Conservation (phyloP, 1,140 invertebrate genomes). For the Nymphalis io region DNA sequence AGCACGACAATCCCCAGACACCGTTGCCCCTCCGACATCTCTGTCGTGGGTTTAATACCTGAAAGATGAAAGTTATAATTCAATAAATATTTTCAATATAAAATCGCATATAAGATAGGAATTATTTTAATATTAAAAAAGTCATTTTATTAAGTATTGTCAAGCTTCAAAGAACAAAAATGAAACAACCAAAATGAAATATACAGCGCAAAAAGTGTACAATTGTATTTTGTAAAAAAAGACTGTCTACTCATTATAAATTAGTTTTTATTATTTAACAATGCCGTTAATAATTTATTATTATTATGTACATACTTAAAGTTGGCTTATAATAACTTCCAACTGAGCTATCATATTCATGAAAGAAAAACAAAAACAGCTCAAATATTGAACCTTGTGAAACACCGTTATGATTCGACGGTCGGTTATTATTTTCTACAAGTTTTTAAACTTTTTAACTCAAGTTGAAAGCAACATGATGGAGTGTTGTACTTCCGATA, state of each 20-base stretch:
- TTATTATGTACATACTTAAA: neutral
- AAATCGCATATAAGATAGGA: too few relatives aligned
- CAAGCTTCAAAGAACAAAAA: too few relatives aligned
- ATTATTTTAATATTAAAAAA: too few relatives aligned
- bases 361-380: neutral
- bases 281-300: neutral
- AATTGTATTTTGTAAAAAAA: too few relatives aligned
- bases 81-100: too few relatives aligned
- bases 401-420: neutral
- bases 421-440: neutral
- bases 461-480: conserved; percentile 9
- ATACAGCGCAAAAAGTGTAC: too few relatives aligned
- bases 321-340: neutral
- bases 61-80: conserved; percentile 33
- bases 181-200: too few relatives aligned
- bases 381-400: neutral
- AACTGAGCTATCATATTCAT: neutral
- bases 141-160: too few relatives aligned
- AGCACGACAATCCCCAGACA: conserved; percentile 67
- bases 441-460: conserved; percentile 14
- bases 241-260: too few relatives aligned
- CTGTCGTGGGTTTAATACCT: conserved; percentile 53
- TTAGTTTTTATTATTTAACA: too few relatives aligned
- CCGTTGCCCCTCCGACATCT: conserved; percentile 68
- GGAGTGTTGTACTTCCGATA: neutral